These are phyloP conservation scores for Bergia puertoricense DNA, from an alignment of 92 coral and sea anemone species.

Conservation along the genomic window DNA sequence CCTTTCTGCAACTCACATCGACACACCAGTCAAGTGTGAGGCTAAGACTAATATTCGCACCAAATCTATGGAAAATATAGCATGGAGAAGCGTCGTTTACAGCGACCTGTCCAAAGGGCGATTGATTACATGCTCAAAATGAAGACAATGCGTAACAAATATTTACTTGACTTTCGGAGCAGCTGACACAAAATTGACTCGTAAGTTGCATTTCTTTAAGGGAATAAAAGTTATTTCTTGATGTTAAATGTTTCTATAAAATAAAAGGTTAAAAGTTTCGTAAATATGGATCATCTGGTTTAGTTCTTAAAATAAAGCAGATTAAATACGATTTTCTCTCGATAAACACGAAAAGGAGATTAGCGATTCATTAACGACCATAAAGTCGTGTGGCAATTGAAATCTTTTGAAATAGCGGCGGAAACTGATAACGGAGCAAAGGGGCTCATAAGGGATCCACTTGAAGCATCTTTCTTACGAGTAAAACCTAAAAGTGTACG, in stretches of 20 bases:
- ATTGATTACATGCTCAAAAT: neutral
- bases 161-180: neutral
- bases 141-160: neutral
- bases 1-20: no score
- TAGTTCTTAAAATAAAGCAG: neutral
- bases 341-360: neutral
- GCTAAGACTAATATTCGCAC: no score
- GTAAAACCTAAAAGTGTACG: neutral
- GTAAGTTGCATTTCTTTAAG: neutral
- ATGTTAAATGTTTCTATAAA: neutral
- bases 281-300: neutral
- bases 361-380: neutral
- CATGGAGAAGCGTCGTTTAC: neutral
- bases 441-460: neutral
- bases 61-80: no score
- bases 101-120: neutral
- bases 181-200: neutral
- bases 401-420: neutral
- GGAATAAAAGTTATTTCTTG: neutral
- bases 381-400: neutral
- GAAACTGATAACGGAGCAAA: neutral
- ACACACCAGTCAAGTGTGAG: neutral
- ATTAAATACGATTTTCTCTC: neutral
- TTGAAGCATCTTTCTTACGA: neutral
- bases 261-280: no score